Percentiles rank a stretch among this genome's conserved stretches.
Conservation (phyloP, 1,140 invertebrate species). For the Andrena cerasifolii region DNA sequence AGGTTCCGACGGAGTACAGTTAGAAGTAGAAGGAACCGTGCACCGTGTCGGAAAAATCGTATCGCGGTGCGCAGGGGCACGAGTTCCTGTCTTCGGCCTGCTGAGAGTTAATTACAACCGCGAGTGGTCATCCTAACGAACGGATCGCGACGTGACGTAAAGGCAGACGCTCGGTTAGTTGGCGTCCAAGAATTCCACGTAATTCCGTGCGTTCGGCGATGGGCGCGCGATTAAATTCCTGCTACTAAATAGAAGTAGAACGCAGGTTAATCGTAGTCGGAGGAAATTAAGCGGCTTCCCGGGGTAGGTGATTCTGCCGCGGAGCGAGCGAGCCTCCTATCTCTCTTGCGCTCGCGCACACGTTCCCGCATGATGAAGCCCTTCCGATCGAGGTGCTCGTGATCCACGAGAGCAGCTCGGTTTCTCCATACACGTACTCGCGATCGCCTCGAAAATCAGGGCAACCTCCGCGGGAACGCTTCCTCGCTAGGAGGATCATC, state of each 20-base stretch:
- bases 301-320: slow-evolving; percentile 41
- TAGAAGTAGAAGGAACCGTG: background rate
- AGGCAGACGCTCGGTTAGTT: background rate
- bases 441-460: slow-evolving; percentile 53
- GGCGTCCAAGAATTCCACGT: slow-evolving; percentile 14
- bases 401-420: slow-evolving; percentile 52
- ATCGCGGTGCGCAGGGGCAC: slow-evolving; percentile 2
- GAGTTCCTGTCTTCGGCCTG: background rate
- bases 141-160: background rate
- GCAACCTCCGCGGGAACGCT: slow-evolving; percentile 57
- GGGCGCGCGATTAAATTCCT: slow-evolving; percentile 22
- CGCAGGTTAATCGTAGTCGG: slow-evolving; percentile 47
- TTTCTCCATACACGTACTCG: slow-evolving; percentile 9
- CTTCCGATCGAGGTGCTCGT: slow-evolving; percentile 62
- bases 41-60: slow-evolving; percentile 2
- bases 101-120: slow-evolving; percentile 20
- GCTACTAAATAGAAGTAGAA: slow-evolving; percentile 50
- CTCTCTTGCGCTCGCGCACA: slow-evolving; percentile 25
- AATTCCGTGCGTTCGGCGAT: slow-evolving; percentile 23
- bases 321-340: slow-evolving; percentile 41
- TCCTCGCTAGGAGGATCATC: slow-evolving; percentile 5
- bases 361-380: slow-evolving; percentile 60
- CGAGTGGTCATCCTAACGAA: slow-evolving; percentile 11
- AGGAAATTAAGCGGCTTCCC: slow-evolving; percentile 49
- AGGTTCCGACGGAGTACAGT: background rate